A percentile compares a stretch with the other conserved stretches of the same genome.
Evolutionary conservation across 2,113 vertebrate genomes (phyloP).

Genomic region (Rhagologus leucostigma): DNA sequence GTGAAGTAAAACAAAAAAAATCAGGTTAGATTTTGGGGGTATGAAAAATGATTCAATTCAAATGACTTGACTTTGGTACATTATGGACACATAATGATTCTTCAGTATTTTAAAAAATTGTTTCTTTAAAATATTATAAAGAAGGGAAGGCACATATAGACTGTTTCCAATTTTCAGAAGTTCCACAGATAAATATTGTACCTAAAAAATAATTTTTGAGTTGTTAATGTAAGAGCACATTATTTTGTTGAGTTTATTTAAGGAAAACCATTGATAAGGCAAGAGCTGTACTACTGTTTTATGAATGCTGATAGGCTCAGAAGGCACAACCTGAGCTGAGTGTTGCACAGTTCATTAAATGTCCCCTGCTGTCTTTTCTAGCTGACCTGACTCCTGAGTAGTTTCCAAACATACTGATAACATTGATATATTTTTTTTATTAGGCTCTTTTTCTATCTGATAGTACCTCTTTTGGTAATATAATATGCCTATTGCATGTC

Average conservation of each 20-base stretch:
- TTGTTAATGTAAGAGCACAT: background rate
- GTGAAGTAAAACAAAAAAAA: background rate
- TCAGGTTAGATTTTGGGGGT: background rate
- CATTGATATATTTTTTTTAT: background rate
- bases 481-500: background rate
- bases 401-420: background rate
- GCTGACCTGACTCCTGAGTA: background rate
- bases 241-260: background rate
- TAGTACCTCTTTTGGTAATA: background rate
- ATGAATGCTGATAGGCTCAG: background rate
- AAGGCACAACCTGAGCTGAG: background rate
- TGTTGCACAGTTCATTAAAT: background rate
- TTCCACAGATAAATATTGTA: background rate
- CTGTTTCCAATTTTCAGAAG: background rate
- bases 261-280: background rate
- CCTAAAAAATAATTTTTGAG: background rate
- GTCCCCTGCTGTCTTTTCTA: background rate
- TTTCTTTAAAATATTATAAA: background rate
- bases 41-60: background rate
- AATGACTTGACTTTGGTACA: background rate
- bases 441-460: background rate
- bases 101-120: background rate
- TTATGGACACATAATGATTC: background rate
- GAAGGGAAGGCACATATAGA: background rate
- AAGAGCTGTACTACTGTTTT: background rate